Percentiles rank a stretch among this genome's conserved stretches.
Conservation (phyloP, 2,113 vertebrate genomes). For the Heteronetta atricapilla region DNA sequence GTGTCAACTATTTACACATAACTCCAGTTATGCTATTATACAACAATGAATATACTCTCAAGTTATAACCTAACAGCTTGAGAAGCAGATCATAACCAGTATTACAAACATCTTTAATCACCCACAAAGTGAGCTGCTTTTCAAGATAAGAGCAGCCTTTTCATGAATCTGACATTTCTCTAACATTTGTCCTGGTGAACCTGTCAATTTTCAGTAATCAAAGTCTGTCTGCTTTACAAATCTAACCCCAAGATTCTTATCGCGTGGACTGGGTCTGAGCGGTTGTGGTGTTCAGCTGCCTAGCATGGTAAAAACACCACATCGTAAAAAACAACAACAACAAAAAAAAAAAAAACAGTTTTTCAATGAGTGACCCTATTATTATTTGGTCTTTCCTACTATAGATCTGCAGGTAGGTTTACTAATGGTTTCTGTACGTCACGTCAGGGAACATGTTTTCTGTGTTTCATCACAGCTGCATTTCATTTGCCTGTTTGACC, state of each 20-base stretch:
- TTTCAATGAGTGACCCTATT: background rate
- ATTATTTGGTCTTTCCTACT: background rate
- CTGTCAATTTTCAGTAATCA: background rate
- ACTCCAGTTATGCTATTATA: background rate
- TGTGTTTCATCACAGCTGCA: background rate
- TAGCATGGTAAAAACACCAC: too few relatives aligned
- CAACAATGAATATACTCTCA: background rate
- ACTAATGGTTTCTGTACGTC: background rate
- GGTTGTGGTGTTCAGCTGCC: too few relatives aligned
- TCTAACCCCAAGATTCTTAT: background rate
- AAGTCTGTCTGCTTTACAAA: background rate
- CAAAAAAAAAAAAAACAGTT: background rate
- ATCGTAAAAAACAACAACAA: background rate
- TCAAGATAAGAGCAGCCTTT: background rate
- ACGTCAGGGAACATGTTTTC: background rate
- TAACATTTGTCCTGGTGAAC: background rate
- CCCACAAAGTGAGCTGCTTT: background rate
- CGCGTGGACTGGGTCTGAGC: background rate
- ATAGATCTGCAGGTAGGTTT: background rate
- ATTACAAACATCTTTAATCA: background rate
- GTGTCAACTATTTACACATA: accelerated
- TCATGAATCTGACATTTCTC: background rate
- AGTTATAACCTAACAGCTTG: background rate
- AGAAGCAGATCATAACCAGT: background rate
- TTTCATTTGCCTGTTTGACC: background rate